Evolutionary conservation across 1,140 invertebrate species (phyloP), one percentile per base, ranked within the genome.

Genomic region (Pantala flavescens): DNA sequence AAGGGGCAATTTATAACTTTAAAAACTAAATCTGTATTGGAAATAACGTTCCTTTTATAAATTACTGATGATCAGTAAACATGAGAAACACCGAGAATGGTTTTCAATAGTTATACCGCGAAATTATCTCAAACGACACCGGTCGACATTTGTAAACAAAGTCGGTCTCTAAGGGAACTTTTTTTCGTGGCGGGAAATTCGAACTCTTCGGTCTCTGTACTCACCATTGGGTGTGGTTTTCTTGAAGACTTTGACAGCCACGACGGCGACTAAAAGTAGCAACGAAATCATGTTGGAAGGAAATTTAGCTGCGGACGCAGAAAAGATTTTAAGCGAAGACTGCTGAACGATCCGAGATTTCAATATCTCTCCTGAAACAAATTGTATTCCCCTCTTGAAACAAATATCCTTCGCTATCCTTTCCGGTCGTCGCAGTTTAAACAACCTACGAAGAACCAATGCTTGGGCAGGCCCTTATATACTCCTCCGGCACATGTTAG

Each of bases 171-270:
- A 36, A 5, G 28, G 28, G 9, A 36, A 36, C 28, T 2, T 2
- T n/a, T n/a, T n/a, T 5, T 36, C 28, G 28, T 5, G 28, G 28
- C 28, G 28, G 28, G 28, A 36, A 36, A 5, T 36, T 36, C 28
- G 28, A 36, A 36, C 9, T 36, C 28, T 9, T 36, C 28, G 28
- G 3, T 36, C 28, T 2, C 28, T 9, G 28, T 70, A 75, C 82
- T 85, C 81, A 85, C 93, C 93, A 89, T 95, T 95, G 75, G 93
- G 93, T 76, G 93, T 93, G 74, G 91, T 91, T 85, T 96, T 96
- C 82, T 96, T 96, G 83, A 93, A 95, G 80, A 96, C 93, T 86
- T 95, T 95, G 73, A 94, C 89, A 78, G 93, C 91, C 76, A 93
- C 92, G 75, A 91, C 87, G 79, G 85, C 87, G 78, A 83, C 84